Conservation (phyloP, 2,888 invertebrate genomes). For the Julus scandinavius region DNA sequence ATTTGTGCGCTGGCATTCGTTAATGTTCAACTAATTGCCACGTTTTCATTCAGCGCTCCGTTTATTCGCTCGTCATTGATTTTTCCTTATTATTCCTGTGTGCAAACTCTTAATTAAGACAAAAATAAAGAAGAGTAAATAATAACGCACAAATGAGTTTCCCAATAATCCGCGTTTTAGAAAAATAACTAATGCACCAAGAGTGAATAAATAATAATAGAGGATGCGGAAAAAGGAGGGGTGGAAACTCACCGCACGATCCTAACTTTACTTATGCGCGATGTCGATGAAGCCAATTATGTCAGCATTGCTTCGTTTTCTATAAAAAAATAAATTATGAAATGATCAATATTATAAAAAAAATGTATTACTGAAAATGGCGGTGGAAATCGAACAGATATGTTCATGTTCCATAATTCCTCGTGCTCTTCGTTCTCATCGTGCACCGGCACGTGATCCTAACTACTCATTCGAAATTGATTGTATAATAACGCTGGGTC, state of each 20-base stretch:
- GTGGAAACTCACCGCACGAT: neutral
- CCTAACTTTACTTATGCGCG: neutral
- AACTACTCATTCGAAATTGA: no score
- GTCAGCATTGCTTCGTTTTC: neutral
- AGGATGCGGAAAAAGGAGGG: neutral
- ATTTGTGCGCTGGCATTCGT: no score
- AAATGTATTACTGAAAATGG: no score
- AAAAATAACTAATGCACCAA: conserved; percentile 33
- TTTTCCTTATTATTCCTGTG: neutral
- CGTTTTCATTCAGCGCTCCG: neutral
- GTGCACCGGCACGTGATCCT: no score
- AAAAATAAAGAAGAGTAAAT: conserved; percentile 23
- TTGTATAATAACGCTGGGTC: no score
- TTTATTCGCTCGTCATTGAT: conserved; percentile 16
- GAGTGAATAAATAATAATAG: neutral
- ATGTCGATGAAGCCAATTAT: neutral
- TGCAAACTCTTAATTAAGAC: conserved; percentile 23
- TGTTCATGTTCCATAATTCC: no score
- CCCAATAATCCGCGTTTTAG: neutral
- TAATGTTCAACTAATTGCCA: neutral
- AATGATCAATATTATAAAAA: no score
- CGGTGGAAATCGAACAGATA: no score
- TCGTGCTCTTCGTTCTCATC: no score
- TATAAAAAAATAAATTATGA: no score
- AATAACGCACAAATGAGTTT: neutral